Base-by-base conservation (phyloP, 2,888 invertebrate species). In the Protula sp. region DNA sequence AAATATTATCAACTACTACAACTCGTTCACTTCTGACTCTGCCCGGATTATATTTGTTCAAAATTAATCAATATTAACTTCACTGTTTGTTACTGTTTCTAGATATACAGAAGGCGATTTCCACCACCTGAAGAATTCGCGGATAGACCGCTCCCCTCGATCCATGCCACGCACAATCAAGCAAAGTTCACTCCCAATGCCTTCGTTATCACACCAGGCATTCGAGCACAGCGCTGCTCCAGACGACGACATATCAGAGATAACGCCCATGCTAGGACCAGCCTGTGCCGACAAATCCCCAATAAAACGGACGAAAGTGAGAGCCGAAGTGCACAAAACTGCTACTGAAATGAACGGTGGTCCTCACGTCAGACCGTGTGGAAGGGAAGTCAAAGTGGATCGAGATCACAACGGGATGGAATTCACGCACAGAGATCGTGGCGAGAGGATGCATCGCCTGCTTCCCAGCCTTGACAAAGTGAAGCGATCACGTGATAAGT, bases 61-160 rank as follows among this genome's bases (percentile, higher is more conserved):
- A n/a, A n/a, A n/a, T n/a, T n/a, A n/a, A n/a, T n/a, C n/a, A n/a
- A n/a, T n/a, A n/a, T n/a, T n/a, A n/a, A n/a, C n/a, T n/a, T n/a
- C n/a, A n/a, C n/a, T n/a, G n/a, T n/a, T n/a, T n/a, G n/a, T n/a
- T n/a, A n/a, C n/a, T n/a, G n/a, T n/a, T n/a, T n/a, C n/a, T 65
- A 76, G 77, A 61, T 76, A 75, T 59, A 75, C 75, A 19, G 75
- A 75, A 24, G 75, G 77, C 0, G 77, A 77, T 59, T 77, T 72
- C 60, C 75, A 77, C 56, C 70, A 75, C 56, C 60, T 77, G 54
- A 75, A 75, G 62, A 67, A 66, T 52, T 65, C 72, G 22, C 67
- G 72, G 26, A 72, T 74, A 30, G 67, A 64, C 22, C 50, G 60
- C 30, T 38, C 57, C 3, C 19, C n/a, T 14, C 38, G 9, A 19